Percentiles rank a stretch among this genome's conserved stretches.
Evolutionary conservation across 1,140 invertebrate genomes (phyloP).

Genomic region (Zaprionus ghesquierei): DNA sequence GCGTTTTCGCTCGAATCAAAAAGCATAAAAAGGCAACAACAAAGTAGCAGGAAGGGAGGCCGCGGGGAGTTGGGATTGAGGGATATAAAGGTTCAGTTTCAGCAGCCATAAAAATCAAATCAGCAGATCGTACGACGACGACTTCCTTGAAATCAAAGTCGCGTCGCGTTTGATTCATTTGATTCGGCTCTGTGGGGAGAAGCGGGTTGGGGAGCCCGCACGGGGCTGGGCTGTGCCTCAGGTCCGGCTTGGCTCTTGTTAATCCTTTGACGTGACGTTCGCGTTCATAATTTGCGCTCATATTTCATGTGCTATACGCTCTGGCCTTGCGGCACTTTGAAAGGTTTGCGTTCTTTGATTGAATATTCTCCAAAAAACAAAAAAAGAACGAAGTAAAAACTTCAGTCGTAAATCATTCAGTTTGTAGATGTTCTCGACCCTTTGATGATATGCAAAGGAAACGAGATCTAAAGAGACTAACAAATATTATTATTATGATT

Average conservation of each 20-base stretch:
- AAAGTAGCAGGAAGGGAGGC: neutral
- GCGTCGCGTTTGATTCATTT: slow-evolving; percentile 49
- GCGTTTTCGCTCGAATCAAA: slow-evolving; percentile 42
- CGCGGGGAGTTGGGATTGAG: neutral
- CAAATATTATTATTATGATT: neutral
- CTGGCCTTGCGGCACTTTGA: slow-evolving; percentile 77
- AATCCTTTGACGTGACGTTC: slow-evolving; percentile 79
- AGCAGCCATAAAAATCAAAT: slow-evolving; percentile 42
- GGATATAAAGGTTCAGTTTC: slow-evolving; percentile 32
- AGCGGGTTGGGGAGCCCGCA: neutral
- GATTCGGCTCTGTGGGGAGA: slow-evolving; percentile 5
- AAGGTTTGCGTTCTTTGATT: slow-evolving; percentile 61
- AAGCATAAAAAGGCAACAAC: neutral
- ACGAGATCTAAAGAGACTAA: neutral
- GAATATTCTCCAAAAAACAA: slow-evolving; percentile 64
- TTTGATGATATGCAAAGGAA: slow-evolving; percentile 27
- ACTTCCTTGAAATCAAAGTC: slow-evolving; percentile 75
- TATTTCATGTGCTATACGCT: slow-evolving; percentile 65
- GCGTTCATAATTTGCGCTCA: slow-evolving; percentile 78
- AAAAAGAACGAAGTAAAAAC: slow-evolving; percentile 53
- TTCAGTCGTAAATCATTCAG: slow-evolving; percentile 68
- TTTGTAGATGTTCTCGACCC: slow-evolving; percentile 46
- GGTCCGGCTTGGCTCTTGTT: slow-evolving; percentile 59
- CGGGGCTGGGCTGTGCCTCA: neutral
- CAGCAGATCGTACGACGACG: slow-evolving; percentile 41